These are phyloP conservation scores for Cygnus atratus DNA, from an alignment of 2,113 vertebrate genomes.

Conservation along the genomic window DNA sequence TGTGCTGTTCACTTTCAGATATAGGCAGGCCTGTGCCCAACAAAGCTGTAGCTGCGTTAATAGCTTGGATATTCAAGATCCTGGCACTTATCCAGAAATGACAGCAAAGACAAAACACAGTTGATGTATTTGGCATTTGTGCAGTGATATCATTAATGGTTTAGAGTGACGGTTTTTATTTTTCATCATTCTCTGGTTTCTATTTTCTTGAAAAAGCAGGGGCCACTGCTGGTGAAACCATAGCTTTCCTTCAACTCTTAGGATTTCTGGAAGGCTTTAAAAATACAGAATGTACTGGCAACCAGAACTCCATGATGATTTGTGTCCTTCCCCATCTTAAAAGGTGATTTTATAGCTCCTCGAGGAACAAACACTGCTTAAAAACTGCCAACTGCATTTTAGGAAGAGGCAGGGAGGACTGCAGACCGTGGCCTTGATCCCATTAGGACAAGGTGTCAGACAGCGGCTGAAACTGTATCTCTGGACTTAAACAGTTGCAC, in stretches of 20 bases:
- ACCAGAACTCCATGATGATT: background rate
- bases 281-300: background rate
- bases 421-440: background rate
- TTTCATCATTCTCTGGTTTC: background rate
- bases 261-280: background rate
- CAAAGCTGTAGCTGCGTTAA: background rate
- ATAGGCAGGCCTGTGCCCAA: background rate
- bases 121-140: constrained; percentile 24
- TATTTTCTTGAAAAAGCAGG: background rate
- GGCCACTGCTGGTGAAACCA: background rate
- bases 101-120: constrained; percentile 30
- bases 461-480: background rate
- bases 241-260: background rate
- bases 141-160: background rate
- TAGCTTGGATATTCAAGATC: background rate
- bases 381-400: constrained; percentile 25
- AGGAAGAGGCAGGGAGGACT: background rate
- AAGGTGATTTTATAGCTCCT: background rate
- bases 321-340: background rate
- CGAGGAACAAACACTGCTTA: background rate
- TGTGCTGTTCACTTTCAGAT: background rate
- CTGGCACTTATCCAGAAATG: constrained; percentile 22
- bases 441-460: background rate
- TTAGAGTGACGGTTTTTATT: background rate
- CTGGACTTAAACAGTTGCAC: background rate